These are phyloP conservation scores for Catostomus latipinnis DNA, from an alignment of 2,797 vertebrate species.

Conservation along the genomic window DNA sequence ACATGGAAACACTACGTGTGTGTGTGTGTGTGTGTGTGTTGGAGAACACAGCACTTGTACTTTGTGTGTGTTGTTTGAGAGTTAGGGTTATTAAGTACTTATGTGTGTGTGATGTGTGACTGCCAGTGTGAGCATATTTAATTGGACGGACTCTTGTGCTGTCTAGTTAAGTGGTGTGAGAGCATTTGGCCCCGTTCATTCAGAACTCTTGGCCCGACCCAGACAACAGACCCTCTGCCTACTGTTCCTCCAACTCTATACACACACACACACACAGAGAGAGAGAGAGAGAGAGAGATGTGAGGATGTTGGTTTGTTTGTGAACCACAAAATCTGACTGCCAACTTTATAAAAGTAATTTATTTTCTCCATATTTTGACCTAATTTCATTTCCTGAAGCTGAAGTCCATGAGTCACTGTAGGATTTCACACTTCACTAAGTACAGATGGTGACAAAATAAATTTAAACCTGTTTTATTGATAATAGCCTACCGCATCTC, in stretches of 20 bases:
- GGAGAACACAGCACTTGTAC: slow-evolving; percentile 1
- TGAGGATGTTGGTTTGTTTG: too few relatives aligned
- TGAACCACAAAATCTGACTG: background rate
- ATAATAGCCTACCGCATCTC: background rate
- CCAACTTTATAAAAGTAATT: slow-evolving; percentile 48
- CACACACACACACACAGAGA: background rate
- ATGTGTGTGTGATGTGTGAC: slow-evolving; percentile 56
- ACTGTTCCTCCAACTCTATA: slow-evolving; percentile 37
- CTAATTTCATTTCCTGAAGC: slow-evolving; percentile 14
- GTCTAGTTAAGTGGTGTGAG: slow-evolving; percentile 53
- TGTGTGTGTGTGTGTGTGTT: slow-evolving; percentile 38
- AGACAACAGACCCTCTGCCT: slow-evolving; percentile 61
- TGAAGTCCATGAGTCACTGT: slow-evolving; percentile 32
- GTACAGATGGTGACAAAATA: slow-evolving; percentile 18
- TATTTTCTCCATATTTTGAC: slow-evolving; percentile 53
- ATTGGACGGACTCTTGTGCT: slow-evolving; percentile 65
- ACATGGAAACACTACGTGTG: too few relatives aligned
- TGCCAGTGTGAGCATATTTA: slow-evolving; percentile 78
- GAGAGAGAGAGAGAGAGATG: too few relatives aligned
- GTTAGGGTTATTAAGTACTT: slow-evolving; percentile 36
- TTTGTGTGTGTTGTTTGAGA: too few relatives aligned
- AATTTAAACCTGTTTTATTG: slow-evolving; percentile 30
- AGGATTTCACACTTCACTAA: slow-evolving; percentile 31
- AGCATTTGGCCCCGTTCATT: slow-evolving; percentile 49
- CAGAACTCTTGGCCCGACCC: slow-evolving; percentile 54